phyloP scores from a whole-genome alignment of 2,113 vertebrate species.

The Onychostruthus taczanowskii region DNA sequence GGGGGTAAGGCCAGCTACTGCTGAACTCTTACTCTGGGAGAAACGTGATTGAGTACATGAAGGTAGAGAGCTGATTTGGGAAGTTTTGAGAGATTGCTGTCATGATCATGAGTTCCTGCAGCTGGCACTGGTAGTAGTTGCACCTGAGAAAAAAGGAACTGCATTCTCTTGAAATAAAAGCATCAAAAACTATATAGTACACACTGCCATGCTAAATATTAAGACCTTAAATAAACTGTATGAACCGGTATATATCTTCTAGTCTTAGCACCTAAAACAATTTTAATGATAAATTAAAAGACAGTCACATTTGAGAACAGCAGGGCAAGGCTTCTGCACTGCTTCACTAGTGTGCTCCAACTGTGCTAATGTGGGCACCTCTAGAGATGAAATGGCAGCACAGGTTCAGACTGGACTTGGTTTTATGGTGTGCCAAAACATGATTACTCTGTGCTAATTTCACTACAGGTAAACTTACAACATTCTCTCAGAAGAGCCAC shows the following conservation, averaged over 20 bases:
- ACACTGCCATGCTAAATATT: background rate
- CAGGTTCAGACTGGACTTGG: background rate
- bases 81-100: background rate
- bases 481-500: background rate
- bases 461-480: background rate
- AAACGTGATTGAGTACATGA: accelerated
- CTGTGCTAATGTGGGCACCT: background rate
- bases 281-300: background rate
- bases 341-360: background rate
- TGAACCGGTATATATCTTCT: background rate
- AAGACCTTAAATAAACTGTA: background rate
- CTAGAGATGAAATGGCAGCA: background rate
- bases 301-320: background rate
- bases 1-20: background rate
- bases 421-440: background rate
- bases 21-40: background rate
- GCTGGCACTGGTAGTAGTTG: background rate
- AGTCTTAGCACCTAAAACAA: background rate
- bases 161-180: background rate
- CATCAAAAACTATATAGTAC: background rate
- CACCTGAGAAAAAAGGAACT: background rate
- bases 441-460: background rate
- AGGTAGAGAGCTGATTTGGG: background rate
- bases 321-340: background rate
- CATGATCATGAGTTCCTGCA: background rate